Evolutionary conservation across 1,140 invertebrate genomes (phyloP), one percentile per base, ranked within the genome.

Genomic region (Tetramorium parvispinum): DNA sequence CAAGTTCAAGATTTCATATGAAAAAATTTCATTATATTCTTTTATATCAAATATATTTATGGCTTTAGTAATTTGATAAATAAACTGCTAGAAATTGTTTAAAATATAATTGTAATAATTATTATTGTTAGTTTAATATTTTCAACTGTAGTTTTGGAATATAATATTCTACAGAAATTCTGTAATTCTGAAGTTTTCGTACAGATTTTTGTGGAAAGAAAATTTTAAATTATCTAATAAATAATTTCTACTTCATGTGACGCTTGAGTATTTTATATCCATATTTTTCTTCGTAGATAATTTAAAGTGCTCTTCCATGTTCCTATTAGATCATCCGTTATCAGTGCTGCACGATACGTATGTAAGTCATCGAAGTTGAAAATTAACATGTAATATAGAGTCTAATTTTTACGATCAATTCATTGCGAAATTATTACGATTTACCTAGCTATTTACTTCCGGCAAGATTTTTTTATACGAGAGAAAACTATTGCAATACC

Each of bases 381-480:
- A 70, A 53, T 70, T 53, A 55, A 81, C 2, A 40, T 70, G 6
- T 70, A 43, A 27, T 24, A 16, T 16, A 24, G 27, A 68, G 21
- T 16, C n/a, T 53, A 73, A 46, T 73, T 73, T 73, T 73, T 59
- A 27, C 8, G 13, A 11, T 0, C 18, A 73, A 18, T 59, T 32
- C 7, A 11, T 73, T 75, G 57, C 18, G 7, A 59, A 59, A 71
- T 71, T 59, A 83, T 73, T 71, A 37, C 24, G 53, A 43, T 75
- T 57, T 27, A 59, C 27, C 53, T 59, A 73, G 11, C 21, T 59
- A 16, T 2, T 83, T 40, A 13, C n/a, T 61, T 83, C 79, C 68
- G 68, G 66, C 7, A 5, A 59, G n/a, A 32, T 37, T 24, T 57
- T 46, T 24, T 57, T 37, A 10, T 21, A 8, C 21, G 46, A 32